These are phyloP conservation scores for Allacma fusca DNA, from an alignment of 2,888 invertebrate genomes.

Conservation along the genomic window DNA sequence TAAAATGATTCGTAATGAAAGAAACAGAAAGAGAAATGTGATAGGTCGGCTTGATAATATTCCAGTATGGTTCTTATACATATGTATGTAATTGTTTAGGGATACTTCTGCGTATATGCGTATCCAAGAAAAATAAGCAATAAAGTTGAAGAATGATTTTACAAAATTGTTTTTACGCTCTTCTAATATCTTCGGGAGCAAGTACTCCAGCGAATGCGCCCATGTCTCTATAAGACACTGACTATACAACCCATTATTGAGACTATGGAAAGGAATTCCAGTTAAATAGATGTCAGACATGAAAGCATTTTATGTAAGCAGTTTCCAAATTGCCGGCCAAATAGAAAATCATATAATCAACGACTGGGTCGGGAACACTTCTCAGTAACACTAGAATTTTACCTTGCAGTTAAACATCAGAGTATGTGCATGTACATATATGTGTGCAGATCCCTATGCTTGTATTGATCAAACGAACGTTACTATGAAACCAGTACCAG, in stretches of 20 bases:
- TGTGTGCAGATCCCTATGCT: background rate
- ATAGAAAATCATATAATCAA: background rate
- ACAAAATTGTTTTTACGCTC: background rate
- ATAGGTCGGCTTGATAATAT: background rate
- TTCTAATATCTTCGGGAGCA: too few species aligned
- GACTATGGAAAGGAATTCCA: background rate
- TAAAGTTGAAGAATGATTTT: conserved; percentile 8
- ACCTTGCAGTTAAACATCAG: background rate
- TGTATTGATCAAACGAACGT: background rate
- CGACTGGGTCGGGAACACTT: background rate
- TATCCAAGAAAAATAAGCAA: background rate
- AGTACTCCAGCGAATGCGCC: too few species aligned
- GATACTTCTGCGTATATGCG: background rate
- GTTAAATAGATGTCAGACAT: conserved; percentile 16
- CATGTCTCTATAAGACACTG: background rate
- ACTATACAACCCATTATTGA: background rate
- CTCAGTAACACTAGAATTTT: background rate
- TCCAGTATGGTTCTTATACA: too few species aligned
- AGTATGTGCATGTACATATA: background rate
- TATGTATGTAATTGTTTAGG: background rate
- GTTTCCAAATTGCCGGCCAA: background rate
- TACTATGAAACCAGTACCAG: background rate
- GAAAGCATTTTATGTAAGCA: conserved; percentile 6
- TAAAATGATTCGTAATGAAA: too few species aligned
- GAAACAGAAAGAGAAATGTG: background rate